Base-by-base conservation (phyloP, 2,113 vertebrate species). In the Pandion haliaetus region DNA sequence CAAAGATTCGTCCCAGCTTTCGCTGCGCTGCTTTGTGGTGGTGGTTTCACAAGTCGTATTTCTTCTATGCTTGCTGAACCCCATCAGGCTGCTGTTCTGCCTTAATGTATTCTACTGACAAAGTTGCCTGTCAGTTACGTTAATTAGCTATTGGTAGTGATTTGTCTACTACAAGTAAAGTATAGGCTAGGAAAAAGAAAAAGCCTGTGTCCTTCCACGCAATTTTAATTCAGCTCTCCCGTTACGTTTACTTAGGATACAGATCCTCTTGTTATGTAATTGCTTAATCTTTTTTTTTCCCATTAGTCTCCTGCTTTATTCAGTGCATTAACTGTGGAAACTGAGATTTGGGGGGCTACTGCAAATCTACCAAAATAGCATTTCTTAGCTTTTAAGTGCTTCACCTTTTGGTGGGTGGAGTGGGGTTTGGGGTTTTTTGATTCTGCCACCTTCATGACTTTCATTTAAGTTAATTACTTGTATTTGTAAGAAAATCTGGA, bases 121-220 rank as follows among this genome's bases (percentile, higher is more conserved):
- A 54, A 92, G 69, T 62, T 92, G 80, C 16, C 86, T 93, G 80
- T 74, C 55, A 92, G 59, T 81, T 74, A 38, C 0, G 0, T 87
- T 92, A 91, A 84, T 95, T 91, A 88, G 73, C 70, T 96, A 34
- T 91, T 80, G 94, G 40, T 66, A 72, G 40, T 66, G 40, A 84
- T 89, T 89, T 91, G 83, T 89, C 72, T 92, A 44, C 62, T 87
- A 12, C 26, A 28, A 89, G 63, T 83, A 69, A 76, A 83, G 25
- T 81, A 67, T 18, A 76, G 59, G 11, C 78, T 88, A 57, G 34
- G 5, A 1, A 2, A 7, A 54, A 59, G 66, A 32, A 69, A 34
- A 52, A 67, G 23, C 42, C 76, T 80, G 4, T 54, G 6, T 95
- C 58, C 85, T 82, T 61, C 54, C 21, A 24, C 90, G 52, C 59